Conservation (phyloP, 2,888 invertebrate genomes). For the Drosophila kokeensis region DNA sequence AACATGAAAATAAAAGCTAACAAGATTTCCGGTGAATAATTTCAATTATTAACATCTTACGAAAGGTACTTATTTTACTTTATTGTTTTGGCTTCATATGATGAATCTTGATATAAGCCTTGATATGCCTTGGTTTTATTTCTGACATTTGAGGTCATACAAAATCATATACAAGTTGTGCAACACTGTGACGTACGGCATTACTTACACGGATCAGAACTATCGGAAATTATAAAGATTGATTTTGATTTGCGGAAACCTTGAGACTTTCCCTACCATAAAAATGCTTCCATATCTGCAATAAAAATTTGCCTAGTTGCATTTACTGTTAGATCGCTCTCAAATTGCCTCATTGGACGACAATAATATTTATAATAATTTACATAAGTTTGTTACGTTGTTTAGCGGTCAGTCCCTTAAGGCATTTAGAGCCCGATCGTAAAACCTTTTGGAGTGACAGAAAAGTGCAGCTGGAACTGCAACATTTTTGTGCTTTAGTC, state of each 20-base stretch:
- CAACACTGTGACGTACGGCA: not conserved
- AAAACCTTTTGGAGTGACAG: constrained; percentile 27
- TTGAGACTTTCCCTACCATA: not conserved
- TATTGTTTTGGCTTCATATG: not conserved
- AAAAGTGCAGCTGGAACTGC: constrained; percentile 64
- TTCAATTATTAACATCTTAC: not conserved
- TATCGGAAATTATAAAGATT: not conserved
- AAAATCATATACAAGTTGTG: not conserved
- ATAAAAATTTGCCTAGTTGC: not conserved
- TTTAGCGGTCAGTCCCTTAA: constrained; percentile 1
- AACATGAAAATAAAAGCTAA: not conserved
- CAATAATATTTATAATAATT: constrained; percentile 21
- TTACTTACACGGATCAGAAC: not conserved
- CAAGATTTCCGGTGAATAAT: constrained; percentile 26
- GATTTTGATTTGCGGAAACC: not conserved
- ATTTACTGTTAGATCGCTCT: not conserved
- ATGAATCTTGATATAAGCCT: not conserved
- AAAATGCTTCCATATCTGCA: not conserved
- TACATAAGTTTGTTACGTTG: constrained; percentile 27
- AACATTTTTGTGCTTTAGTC: constrained; percentile 51
- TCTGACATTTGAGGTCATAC: not conserved
- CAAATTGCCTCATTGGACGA: not conserved
- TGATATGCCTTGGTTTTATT: not conserved
- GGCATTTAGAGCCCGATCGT: not conserved
- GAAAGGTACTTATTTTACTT: not conserved